Evolutionary conservation across 92 coral and sea anemone genomes (phyloP), one percentile per base, ranked within the genome.

Genomic region (Parazoanthus swiftii): DNA sequence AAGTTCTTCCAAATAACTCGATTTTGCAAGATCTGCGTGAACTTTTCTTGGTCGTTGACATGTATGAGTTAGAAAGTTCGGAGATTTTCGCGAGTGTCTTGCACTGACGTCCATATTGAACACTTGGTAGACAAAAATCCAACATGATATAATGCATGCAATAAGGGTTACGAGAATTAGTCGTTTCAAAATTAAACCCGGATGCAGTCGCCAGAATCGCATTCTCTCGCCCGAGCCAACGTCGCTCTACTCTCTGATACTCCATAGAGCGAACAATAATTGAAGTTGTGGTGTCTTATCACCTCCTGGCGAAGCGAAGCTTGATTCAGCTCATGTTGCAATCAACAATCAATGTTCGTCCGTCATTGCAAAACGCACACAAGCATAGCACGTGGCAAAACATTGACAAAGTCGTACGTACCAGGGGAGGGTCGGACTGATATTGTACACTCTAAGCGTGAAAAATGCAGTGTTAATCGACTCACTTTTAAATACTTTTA

Each of bases 151-250:
- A 0, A 97, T 33, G 72, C 88, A 80, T 38, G 96, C 73, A 33
- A 90, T 36, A n/a, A 95, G 73, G 11, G 92, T 82, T 42, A 91
- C 94, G 74, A 91, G 37, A 10, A 95, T 20, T 48, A 86, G 50
- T 80, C 85, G 92, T 68, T 94, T 89, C 51, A 93, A 79, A 80
- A 94, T 86, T 25, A 95, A 91, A 50, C 98, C 98, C 78, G 89
- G 89, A 78, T 95, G 95, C 73, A 94, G 88, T 85, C 95, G 91
- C 95, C 95, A 93, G 68, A 93, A 88, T 91, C 98, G 95, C 99
- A 96, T 96, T 14, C 88, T 82, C 78, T 83, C 85, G 68, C 77
- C 26, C 13, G 63, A 65, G 36, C 81, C 81, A 71, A 66, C 73
- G 48, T 80, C n/a, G 81, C 39, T 54, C 16, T 59, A 15, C 42